Evolutionary conservation across 2,888 invertebrate genomes (phyloP).

Genomic region (Athalia cordata): DNA sequence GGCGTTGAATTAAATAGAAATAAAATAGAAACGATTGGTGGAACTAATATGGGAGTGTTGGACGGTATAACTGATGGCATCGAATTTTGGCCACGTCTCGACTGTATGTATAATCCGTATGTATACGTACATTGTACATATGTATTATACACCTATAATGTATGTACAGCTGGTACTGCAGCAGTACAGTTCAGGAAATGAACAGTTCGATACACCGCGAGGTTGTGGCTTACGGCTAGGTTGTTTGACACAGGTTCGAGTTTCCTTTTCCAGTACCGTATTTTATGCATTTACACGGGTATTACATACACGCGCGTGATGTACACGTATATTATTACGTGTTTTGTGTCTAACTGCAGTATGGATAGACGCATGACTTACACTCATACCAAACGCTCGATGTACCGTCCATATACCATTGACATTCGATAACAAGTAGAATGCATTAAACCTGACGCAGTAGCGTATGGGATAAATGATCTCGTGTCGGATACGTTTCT

Average conservation of each 20-base stretch:
- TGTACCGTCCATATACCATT: slow-evolving; percentile 14
- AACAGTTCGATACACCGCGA: slow-evolving; percentile 15
- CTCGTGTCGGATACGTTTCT: not conserved
- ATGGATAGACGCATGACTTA: not conserved
- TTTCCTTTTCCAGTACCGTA: slow-evolving; percentile 21
- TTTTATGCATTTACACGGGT: not conserved
- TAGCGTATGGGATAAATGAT: not conserved
- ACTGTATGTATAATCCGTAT: too few species aligned
- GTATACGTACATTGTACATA: too few species aligned
- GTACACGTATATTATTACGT: not conserved
- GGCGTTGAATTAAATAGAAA: not conserved
- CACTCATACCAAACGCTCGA: slow-evolving; percentile 9
- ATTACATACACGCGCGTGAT: not conserved
- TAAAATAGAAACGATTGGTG: slow-evolving; percentile 5
- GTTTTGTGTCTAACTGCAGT: too few species aligned
- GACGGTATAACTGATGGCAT: slow-evolving; percentile 23
- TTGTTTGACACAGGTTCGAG: slow-evolving; percentile 1
- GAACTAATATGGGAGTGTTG: slow-evolving; percentile 5
- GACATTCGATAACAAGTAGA: slow-evolving; percentile 38
- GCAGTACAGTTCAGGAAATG: slow-evolving; percentile 24
- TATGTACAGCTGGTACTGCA: not conserved
- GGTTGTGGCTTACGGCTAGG: slow-evolving; percentile 1
- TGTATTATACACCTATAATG: too few species aligned
- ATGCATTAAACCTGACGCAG: slow-evolving; percentile 12
- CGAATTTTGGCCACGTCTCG: not conserved